These are phyloP conservation scores for Lysandra bellargus DNA, from an alignment of 2,888 invertebrate genomes.

Conservation along the genomic window DNA sequence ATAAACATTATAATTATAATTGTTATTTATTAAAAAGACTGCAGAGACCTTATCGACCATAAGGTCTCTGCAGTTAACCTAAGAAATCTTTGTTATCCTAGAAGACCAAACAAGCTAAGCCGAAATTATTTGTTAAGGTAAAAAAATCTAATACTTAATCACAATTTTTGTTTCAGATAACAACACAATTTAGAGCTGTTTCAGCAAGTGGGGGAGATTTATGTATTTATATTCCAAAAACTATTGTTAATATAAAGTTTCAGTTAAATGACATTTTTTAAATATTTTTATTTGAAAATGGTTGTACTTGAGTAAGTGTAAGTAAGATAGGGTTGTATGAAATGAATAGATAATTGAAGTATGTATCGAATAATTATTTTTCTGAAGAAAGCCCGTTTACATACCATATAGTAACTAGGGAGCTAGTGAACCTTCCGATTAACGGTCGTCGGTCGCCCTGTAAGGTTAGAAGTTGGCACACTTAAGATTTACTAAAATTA, in stretches of 20 bases:
- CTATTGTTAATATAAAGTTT: conserved; percentile 26
- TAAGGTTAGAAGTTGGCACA: too few relatives aligned
- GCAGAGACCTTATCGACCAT: too few relatives aligned
- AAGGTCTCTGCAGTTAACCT: too few relatives aligned
- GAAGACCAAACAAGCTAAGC: neutral
- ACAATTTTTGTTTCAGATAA: conserved; percentile 12
- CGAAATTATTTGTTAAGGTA: neutral
- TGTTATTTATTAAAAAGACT: too few relatives aligned
- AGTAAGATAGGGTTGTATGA: neutral
- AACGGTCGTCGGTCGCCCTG: too few relatives aligned
- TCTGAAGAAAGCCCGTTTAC: neutral
- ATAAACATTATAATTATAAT: too few relatives aligned
- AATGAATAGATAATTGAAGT: conserved; percentile 11
- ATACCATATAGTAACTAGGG: too few relatives aligned
- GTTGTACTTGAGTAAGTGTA: conserved; percentile 6
- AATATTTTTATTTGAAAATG: conserved; percentile 3
- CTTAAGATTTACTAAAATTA: too few relatives aligned
- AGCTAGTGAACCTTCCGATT: too few relatives aligned
- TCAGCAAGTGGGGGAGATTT: neutral
- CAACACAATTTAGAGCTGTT: neutral
- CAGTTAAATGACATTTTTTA: neutral
- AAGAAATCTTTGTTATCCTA: neutral
- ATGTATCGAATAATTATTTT: neutral
- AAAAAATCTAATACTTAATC: neutral
- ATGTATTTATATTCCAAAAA: conserved; percentile 29